These are phyloP conservation scores for Atrichornis clamosus DNA, from an alignment of 2,113 vertebrate species.

Conservation along the genomic window DNA sequence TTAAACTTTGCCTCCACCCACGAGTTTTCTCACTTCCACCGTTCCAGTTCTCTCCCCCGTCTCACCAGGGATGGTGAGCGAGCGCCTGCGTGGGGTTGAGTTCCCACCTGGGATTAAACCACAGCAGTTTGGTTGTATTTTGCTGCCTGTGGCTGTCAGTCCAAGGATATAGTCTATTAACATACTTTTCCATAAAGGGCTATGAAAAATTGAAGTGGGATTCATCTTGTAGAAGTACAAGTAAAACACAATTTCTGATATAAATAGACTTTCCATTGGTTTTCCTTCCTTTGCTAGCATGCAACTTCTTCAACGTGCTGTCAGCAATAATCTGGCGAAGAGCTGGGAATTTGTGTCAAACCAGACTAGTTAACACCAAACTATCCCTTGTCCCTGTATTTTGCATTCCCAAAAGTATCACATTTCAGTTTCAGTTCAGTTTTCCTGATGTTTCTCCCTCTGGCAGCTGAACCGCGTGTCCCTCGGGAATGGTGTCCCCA, in stretches of 20 bases:
- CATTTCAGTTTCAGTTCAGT: not conserved
- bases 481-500: not conserved
- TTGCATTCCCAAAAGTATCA: not conserved
- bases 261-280: not conserved
- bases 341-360: not conserved
- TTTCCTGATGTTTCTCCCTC: not conserved
- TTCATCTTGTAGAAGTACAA: not conserved
- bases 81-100: fast-evolving
- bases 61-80: fast-evolving
- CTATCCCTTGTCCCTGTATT: not conserved
- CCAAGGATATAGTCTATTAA: not conserved
- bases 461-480: not conserved
- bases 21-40: fast-evolving
- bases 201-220: not conserved
- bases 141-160: not conserved
- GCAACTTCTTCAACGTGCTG: not conserved
- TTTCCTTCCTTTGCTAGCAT: not conserved
- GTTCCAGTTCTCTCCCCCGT: fast-evolving
- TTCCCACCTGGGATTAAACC: not conserved
- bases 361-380: not conserved
- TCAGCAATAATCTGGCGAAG: not conserved
- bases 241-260: not conserved
- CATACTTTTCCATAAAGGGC: not conserved
- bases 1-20: not conserved
- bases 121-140: not conserved